Conservation (phyloP, 1,140 invertebrate species). For the Penaeus chinensis region DNA sequence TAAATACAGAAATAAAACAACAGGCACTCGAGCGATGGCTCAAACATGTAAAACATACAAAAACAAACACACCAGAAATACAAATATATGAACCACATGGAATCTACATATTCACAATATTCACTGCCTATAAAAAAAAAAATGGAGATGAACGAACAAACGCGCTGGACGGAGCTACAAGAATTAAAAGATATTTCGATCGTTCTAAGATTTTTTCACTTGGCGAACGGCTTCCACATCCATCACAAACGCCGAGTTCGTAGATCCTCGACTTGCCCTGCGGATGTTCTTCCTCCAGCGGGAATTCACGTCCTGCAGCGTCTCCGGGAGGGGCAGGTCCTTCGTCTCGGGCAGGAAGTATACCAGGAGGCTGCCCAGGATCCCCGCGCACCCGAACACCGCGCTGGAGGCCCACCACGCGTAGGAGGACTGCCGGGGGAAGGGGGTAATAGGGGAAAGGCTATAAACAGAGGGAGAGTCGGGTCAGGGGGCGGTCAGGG, state of each 20-base stretch:
- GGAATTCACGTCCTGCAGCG: slow-evolving; percentile 36
- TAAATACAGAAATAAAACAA: not conserved
- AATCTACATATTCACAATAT: slow-evolving; percentile 3
- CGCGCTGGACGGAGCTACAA: no score
- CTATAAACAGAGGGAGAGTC: no score
- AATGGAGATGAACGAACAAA: no score
- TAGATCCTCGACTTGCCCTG: not conserved
- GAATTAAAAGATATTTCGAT: no score
- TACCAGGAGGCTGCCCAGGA: slow-evolving; percentile 26
- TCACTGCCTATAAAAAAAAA: not conserved
- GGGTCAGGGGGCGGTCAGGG: no score
- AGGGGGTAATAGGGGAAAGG: no score
- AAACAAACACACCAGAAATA: slow-evolving; percentile 6
- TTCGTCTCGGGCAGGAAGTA: slow-evolving; percentile 38
- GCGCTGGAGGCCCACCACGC: slow-evolving; percentile 23
- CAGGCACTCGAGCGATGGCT: no score
- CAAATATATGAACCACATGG: not conserved
- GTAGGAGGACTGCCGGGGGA: slow-evolving; percentile 7
- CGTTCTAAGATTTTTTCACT: no score
- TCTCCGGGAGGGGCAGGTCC: slow-evolving; percentile 37
- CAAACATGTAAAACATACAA: not conserved
- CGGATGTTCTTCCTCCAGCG: not conserved
- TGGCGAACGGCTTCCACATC: not conserved
- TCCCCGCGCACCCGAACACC: slow-evolving; percentile 30
- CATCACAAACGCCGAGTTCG: not conserved